Evolutionary conservation across 1,140 invertebrate species (phyloP), one percentile per base, ranked within the genome.

Genomic region (Andrena cerasifolii): DNA sequence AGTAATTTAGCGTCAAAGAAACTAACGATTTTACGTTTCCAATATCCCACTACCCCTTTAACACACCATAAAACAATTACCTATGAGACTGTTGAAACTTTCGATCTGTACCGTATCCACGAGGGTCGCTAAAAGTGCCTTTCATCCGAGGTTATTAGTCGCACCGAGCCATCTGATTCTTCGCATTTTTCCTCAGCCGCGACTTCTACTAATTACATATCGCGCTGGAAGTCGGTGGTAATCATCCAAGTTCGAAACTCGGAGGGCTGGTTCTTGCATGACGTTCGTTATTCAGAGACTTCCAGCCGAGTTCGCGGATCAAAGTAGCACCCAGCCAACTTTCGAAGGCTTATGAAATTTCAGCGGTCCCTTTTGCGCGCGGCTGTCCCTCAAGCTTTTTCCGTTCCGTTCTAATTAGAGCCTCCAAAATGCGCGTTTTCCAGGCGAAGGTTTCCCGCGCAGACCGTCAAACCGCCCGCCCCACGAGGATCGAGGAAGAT

Each of bases 231-330:
- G 67, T 66, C 53, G 12, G 33, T 61, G 47, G 67, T 79, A 70
- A 74, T 78, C 63, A 36, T 40, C 10, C 24, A 84, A 84, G 54
- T 84, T 83, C 16, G 65, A 43, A 78, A 79, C 82, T 79, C 75
- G 63, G 67, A 18, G 21, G 26, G 54, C 51, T n/a, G 36, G 36
- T 40, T 76, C 65, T 49, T 58, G 73, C 58, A 72, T 54, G 75
- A 33, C 45, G 28, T 54, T 26, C 45, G 28, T 21, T 26, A 56
- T 49, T 72, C 68, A 72, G 62, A 78, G 66, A 70, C 66, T 70
- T 62, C 56, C 31, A 26, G 12, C 45, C 45, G 18, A 18, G 56
- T 8, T 31, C 67, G 54, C 14, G 56, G 56, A 72, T 78, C 66
- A 68, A 76, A 76, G 73, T 68, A 47, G 12, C 73, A 26, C 36